phyloP scores from a whole-genome alignment of 2,888 invertebrate genomes.

The Heliconius charithonia region DNA sequence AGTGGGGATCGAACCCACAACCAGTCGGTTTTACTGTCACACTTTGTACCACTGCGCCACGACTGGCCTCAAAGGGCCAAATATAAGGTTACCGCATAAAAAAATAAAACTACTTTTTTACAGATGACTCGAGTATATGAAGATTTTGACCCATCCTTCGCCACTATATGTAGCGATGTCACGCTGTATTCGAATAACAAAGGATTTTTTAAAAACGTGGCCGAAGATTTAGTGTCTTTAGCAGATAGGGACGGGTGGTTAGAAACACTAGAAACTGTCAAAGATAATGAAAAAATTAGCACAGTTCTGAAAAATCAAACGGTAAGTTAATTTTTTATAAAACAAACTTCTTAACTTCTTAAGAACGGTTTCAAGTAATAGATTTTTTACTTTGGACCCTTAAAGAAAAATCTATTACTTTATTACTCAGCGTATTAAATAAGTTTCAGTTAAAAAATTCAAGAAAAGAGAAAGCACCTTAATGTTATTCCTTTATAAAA shows the following conservation, averaged over 20 bases:
- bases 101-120: neutral
- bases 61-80: too few species aligned
- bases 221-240: slow-evolving; percentile 82
- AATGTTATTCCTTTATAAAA: slow-evolving; percentile 20
- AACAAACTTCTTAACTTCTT: neutral
- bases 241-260: slow-evolving; percentile 85
- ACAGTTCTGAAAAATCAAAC: slow-evolving; percentile 80
- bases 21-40: too few species aligned
- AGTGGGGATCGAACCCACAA: too few species aligned
- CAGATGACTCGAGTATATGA: slow-evolving; percentile 68
- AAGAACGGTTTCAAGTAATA: too few species aligned
- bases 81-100: too few species aligned
- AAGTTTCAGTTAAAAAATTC: slow-evolving; percentile 9
- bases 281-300: slow-evolving; percentile 84
- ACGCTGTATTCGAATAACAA: slow-evolving; percentile 89
- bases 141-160: slow-evolving; percentile 78
- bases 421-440: slow-evolving; percentile 3
- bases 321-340: slow-evolving; percentile 59
- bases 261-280: slow-evolving; percentile 82
- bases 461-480: slow-evolving; percentile 24
- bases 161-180: slow-evolving; percentile 87
- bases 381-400: neutral
- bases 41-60: too few species aligned
- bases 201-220: slow-evolving; percentile 89
- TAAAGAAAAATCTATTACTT: neutral